A percentile compares a stretch with the other conserved stretches of the same genome.
Conservation (phyloP, 2,797 vertebrate species). For the Cirrhinus mrigala region DNA sequence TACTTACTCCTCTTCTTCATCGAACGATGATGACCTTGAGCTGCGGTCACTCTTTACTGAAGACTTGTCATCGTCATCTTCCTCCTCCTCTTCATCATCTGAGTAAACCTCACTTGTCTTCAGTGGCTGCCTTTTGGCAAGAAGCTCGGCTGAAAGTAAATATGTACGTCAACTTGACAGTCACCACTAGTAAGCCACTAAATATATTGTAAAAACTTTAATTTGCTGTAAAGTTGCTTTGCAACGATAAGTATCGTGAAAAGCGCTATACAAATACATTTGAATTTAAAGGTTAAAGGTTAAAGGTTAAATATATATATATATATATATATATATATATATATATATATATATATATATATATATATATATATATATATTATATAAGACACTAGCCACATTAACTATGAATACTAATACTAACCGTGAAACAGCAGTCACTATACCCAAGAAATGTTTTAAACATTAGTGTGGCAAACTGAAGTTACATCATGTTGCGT, state of each 20-base stretch:
- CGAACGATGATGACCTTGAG: conserved; percentile 92
- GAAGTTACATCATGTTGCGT: background rate
- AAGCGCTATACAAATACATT: too few relatives aligned
- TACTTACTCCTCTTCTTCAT: conserved; percentile 95
- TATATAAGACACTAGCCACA: background rate
- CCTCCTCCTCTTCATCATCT: conserved; percentile 98
- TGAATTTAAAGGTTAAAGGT: too few relatives aligned
- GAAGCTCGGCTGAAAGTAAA: conserved; percentile 91
- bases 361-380: too few relatives aligned
- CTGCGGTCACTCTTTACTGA: conserved; percentile 96
- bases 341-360: too few relatives aligned
- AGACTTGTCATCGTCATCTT: conserved; percentile 98
- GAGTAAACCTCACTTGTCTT: conserved; percentile 99
- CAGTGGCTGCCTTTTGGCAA: conserved; percentile 94
- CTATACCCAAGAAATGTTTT: background rate
- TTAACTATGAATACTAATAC: background rate
- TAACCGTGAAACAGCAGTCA: background rate
- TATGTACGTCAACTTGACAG: too few relatives aligned
- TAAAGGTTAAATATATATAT: too few relatives aligned
- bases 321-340: too few relatives aligned
- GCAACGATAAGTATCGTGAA: too few relatives aligned
- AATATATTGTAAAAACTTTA: too few relatives aligned
- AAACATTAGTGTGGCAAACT: background rate
- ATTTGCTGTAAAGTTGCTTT: too few relatives aligned
- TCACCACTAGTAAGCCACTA: too few relatives aligned